Evolutionary conservation across 2,888 invertebrate species (phyloP).

Genomic region (Polymixis lichenea): DNA sequence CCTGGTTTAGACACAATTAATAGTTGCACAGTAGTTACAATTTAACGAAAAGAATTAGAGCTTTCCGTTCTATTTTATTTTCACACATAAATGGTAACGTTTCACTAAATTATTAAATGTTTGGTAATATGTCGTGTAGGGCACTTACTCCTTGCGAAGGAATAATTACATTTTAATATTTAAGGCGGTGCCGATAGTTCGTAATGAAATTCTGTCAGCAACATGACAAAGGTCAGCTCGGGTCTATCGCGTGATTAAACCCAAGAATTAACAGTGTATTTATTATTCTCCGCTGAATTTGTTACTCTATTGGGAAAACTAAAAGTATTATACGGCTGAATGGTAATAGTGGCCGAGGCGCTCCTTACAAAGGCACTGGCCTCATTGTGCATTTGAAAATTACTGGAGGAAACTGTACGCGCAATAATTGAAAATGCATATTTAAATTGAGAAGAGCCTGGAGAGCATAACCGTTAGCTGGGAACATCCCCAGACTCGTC

Average conservation of each 20-base stretch:
- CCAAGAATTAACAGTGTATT: constrained; percentile 30
- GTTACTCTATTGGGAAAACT: constrained; percentile 2
- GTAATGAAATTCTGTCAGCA: constrained; percentile 51
- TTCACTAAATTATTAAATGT: constrained; percentile 8
- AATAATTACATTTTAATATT: constrained; percentile 55
- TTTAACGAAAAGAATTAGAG: constrained; percentile 15
- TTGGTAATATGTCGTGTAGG: constrained; percentile 17
- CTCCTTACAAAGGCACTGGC: neutral
- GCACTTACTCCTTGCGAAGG: constrained; percentile 23
- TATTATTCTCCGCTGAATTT: constrained; percentile 23
- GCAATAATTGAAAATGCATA: constrained; percentile 35
- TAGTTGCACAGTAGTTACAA: constrained; percentile 34
- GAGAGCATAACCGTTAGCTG: constrained; percentile 15
- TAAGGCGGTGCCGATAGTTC: constrained; percentile 42
- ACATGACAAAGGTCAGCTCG: constrained; percentile 56
- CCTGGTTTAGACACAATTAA: constrained; percentile 30
- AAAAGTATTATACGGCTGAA: constrained; percentile 9
- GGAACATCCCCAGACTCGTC: constrained; percentile 17
- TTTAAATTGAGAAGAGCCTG: constrained; percentile 23
- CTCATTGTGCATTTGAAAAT: constrained; percentile 4
- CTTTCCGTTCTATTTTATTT: constrained; percentile 8
- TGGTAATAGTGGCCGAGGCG: neutral
- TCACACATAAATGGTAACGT: constrained; percentile 1
- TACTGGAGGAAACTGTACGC: neutral
- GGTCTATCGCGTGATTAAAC: constrained; percentile 27